These are phyloP conservation scores for Syngnathus floridae DNA, from an alignment of 2,113 vertebrate species.

Conservation along the genomic window DNA sequence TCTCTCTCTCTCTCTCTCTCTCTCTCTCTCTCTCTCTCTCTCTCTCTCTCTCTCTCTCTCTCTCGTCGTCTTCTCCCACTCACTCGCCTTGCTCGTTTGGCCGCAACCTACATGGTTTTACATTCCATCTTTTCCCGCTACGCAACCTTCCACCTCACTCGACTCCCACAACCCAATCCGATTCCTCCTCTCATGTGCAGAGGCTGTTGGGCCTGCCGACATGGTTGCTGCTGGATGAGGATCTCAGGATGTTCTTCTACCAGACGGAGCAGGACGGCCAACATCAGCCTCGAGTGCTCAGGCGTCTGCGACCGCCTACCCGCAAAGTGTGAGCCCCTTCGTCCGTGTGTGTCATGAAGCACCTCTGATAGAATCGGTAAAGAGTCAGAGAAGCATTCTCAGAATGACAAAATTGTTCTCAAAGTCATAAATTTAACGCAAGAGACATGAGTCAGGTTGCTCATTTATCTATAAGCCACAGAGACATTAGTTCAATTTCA, in stretches of 20 bases:
- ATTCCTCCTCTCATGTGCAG: slow-evolving; percentile 24
- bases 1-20: slow-evolving; percentile 18
- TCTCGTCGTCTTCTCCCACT: slow-evolving; percentile 44
- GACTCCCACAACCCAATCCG: neutral
- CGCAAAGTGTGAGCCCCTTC: slow-evolving; percentile 66
- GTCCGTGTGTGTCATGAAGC: neutral
- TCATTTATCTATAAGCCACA: neutral
- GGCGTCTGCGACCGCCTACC: slow-evolving; percentile 82
- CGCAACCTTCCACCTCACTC: slow-evolving; percentile 4
- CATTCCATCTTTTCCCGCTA: slow-evolving; percentile 19
- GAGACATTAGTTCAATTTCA: no score
- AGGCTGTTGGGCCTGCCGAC: slow-evolving; percentile 78
- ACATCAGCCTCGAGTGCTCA: slow-evolving; percentile 78
- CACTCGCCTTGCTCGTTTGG: slow-evolving; percentile 55
- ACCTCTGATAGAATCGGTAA: neutral
- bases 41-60: no score
- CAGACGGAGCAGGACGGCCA: slow-evolving; percentile 77
- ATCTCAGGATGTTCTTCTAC: slow-evolving; percentile 88
- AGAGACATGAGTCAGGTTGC: neutral
- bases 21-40: slow-evolving; percentile 23
- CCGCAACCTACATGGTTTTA: slow-evolving; percentile 41
- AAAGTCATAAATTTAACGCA: no score
- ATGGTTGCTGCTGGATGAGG: slow-evolving; percentile 83
- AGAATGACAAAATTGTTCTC: neutral
- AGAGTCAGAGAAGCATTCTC: neutral